Evolutionary conservation across 1,140 invertebrate genomes (phyloP).

Genomic region (Scaptomyza pallida): DNA sequence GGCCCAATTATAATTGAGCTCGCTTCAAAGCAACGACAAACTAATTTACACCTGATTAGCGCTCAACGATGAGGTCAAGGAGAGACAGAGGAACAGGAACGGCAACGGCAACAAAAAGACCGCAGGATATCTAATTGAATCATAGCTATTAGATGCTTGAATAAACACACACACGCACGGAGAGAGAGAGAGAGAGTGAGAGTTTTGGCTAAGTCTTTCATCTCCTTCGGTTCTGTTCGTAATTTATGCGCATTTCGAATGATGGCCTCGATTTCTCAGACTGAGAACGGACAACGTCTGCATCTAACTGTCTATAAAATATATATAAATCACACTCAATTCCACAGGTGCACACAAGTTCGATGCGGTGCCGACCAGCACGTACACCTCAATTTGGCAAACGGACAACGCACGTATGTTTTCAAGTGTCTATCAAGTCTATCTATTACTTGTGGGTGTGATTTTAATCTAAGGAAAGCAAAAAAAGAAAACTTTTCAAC

Average conservation of each 20-base stretch:
- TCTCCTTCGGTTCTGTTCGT: constrained; percentile 7
- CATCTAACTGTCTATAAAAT: constrained; percentile 23
- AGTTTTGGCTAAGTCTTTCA: background rate
- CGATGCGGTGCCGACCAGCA: constrained; percentile 1
- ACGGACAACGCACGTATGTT: background rate
- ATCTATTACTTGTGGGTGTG: constrained; percentile 7
- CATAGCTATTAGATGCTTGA: constrained; percentile 46
- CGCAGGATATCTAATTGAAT: constrained; percentile 45
- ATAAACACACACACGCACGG: constrained; percentile 1
- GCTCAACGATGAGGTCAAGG: constrained; percentile 5
- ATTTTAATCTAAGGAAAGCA: background rate
- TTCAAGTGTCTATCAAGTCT: background rate
- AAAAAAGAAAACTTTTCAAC: background rate
- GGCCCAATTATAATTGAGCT: background rate
- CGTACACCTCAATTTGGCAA: constrained; percentile 38
- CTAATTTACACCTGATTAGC: constrained; percentile 46
- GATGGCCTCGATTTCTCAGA: constrained; percentile 37
- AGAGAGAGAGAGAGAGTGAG: no score
- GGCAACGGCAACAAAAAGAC: background rate
- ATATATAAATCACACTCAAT: constrained; percentile 35
- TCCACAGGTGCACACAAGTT: background rate
- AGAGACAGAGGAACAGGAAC: background rate
- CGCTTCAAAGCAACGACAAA: background rate
- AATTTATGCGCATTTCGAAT: constrained; percentile 71
- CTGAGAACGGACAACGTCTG: constrained; percentile 14